Percentiles rank a stretch among this genome's conserved stretches.
Evolutionary conservation across 2,797 vertebrate species (phyloP).

Genomic region (Ciconia nigra): DNA sequence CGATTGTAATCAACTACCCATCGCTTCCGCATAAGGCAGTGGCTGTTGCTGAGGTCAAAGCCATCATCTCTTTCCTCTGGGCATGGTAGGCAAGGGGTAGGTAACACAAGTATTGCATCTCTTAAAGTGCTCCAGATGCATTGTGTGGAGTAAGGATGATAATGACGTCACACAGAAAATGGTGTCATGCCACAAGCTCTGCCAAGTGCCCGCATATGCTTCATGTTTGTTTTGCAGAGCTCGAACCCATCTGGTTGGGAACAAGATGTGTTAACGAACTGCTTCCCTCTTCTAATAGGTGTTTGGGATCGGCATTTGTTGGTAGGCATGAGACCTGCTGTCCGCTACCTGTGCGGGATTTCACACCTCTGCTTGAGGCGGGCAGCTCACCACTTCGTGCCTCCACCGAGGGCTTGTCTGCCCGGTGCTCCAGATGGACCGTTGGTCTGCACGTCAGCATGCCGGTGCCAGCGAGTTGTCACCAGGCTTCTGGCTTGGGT

Average conservation of each 20-base stretch:
- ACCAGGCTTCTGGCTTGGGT: neutral
- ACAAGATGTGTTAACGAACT: neutral
- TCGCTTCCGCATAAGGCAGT: neutral
- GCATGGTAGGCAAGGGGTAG: accelerated
- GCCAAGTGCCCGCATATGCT: neutral
- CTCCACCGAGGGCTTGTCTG: neutral
- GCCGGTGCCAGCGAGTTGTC: neutral
- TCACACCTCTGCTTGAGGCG: neutral
- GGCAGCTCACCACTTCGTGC: accelerated
- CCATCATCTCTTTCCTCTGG: neutral
- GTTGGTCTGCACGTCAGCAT: neutral
- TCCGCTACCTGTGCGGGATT: neutral
- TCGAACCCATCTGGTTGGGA: neutral
- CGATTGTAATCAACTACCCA: accelerated
- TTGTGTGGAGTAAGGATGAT: neutral
- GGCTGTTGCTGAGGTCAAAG: neutral
- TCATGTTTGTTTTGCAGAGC: neutral
- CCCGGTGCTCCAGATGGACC: neutral
- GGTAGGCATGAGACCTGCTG: neutral
- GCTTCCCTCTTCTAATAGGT: neutral
- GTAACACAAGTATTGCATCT: accelerated
- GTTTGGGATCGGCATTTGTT: accelerated
- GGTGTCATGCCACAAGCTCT: neutral
- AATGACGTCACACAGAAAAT: accelerated
- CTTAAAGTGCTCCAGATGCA: neutral